Conservation (phyloP, 2,888 invertebrate genomes). For the Chorisops tibialis region DNA sequence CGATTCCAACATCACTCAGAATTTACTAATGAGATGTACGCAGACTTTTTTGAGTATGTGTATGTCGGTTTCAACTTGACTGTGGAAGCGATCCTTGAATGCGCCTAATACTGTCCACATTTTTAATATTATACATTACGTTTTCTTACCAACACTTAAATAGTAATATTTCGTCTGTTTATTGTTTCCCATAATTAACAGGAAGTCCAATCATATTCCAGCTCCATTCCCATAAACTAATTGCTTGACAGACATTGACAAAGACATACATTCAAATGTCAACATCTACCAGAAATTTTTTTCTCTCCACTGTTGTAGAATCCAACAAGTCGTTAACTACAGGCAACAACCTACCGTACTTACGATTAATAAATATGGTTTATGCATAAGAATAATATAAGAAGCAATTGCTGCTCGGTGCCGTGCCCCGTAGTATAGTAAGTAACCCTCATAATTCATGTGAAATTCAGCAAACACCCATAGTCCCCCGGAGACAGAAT, state of each 20-base stretch:
- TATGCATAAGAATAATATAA: neutral
- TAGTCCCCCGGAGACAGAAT: slow-evolving; percentile 18
- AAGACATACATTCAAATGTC: neutral
- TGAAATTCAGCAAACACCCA: neutral
- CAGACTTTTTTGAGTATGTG: too few species aligned
- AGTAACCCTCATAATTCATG: slow-evolving; percentile 3
- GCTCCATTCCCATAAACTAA: neutral
- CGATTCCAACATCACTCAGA: too few species aligned
- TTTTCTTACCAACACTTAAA: too few species aligned
- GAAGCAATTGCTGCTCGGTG: neutral
- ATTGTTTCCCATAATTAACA: too few species aligned
- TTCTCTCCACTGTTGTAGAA: neutral
- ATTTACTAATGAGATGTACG: too few species aligned
- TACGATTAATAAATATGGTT: neutral
- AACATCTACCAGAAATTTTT: neutral
- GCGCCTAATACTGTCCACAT: too few species aligned
- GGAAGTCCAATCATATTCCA: neutral
- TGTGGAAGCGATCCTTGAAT: too few species aligned
- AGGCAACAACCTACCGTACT: neutral
- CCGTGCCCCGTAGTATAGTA: neutral
- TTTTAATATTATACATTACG: too few species aligned
- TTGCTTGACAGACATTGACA: slow-evolving; percentile 6
- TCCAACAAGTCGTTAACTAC: slow-evolving; percentile 3
- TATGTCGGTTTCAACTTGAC: too few species aligned
- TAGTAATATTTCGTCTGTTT: too few species aligned